Evolutionary conservation across 2,113 vertebrate genomes (phyloP), one percentile per base, ranked within the genome.

Genomic region (Grammomys surdaster): DNA sequence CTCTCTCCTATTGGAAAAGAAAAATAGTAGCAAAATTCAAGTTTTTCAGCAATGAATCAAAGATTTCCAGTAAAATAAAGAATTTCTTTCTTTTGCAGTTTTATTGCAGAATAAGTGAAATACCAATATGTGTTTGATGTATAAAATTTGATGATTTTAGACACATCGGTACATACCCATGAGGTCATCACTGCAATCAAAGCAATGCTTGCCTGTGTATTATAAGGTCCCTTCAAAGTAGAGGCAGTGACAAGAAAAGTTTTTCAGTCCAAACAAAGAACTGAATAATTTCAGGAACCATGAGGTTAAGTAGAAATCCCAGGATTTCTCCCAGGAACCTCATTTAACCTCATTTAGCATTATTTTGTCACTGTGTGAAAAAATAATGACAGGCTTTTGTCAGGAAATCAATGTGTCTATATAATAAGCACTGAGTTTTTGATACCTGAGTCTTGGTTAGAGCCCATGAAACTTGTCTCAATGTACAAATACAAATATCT

Each of bases 401-500:
- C 43, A 28, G 56, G 20, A 95, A 93, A 86, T 95, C 73, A 75
- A 40, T 58, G 72, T 22, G 13, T 56, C 81, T 36, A 11, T 26
- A 51, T 24, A 93, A 81, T n/a, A 89, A 43, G n/a, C 36, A 73
- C 46, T 1, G 0, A 22, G 63, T 51, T 72, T 82, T 58, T 8
- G 17, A 87, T 89, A 87, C 28, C 60, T 51, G 0, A 95, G 48
- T 72, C 88, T 90, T 92, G 33, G 54, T 46, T 73, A 51, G 48
- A 93, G 90, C 43, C 46, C 1, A 7, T 16, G 95, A 95, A 24
- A 85, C 31, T 46, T 90, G 33, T 60, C 46, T 92, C 70, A 54
- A 8, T 20, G 33, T 90, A 58, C 60, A 85, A 82, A 82, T 40
- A 88, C 91, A 93, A 96, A 94, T 78, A 76, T 69, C 36, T 89